Evolutionary conservation across 2,888 invertebrate species (phyloP), one percentile per base, ranked within the genome.

Genomic region (Buathra laborator): DNA sequence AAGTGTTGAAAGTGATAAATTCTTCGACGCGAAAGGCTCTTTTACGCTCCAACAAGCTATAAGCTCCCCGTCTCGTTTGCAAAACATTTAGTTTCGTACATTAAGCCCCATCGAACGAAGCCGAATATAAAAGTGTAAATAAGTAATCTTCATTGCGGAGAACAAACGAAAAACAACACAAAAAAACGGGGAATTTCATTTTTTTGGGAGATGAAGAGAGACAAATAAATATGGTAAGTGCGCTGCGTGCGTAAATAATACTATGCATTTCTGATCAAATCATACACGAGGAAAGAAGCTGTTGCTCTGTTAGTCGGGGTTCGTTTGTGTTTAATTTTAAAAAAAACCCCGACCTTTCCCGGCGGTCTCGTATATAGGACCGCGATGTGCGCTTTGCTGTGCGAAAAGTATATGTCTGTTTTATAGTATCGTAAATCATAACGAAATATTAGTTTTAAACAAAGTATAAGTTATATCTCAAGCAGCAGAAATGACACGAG

Each of bases 401-500:
- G 81, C 72, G 12, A 77, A 72, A 84, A 82, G 72, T 44, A 75
- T 70, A 77, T 59, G 19, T 29, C 67, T 78, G 53, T 24, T 29
- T 59, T 6, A 71, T 64, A 14, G 10, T 46, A 24, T 43, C 6
- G 43, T 37, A 19, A 81, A 84, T 56, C 14, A 67, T 70, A 64
- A 72, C 29, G 66, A 75, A 64, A 71, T 66, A 14, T 59, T 66
- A 75, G 59, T 66, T 68, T 19, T 10, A 16, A 43, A 56, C 29
- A n/a, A 51, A 66, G 46, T 16, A 59, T 53, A 48, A 59, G 24
- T 67, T 56, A 56, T 24, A 56, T 56, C 56, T 37, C 80, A 68
- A 84, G 85, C 85, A 83, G 74, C 78, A 81, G 62, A 64, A 74
- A 86, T 87, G 86, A 83, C 86, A 86, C 81, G 86, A 84, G 85